Base-by-base conservation (phyloP, 2,888 invertebrate genomes). In the Heliconius sara region DNA sequence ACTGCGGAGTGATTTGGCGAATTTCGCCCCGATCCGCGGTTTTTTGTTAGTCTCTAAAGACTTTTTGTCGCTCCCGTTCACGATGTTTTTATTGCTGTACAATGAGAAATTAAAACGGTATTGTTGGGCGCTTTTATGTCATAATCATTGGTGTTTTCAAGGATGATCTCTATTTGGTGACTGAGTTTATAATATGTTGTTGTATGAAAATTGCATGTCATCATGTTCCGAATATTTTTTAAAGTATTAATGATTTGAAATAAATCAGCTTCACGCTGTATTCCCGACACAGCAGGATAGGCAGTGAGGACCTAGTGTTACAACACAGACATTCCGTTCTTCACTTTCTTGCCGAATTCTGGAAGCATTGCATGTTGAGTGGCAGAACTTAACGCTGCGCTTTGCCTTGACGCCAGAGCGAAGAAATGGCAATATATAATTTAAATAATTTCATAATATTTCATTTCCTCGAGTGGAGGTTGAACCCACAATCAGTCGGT, bases 91-190 rank as follows among this genome's bases (percentile, higher is more conserved):
- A 95, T 95, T 94, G 92, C 92, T 91, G 85, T 90, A 92, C 95
- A 95, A 94, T 95, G 95, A 93, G 94, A 94, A 95, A 95, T 95
- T 95, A 94, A 94, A 92, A 93, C 91, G 91, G 91, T 93, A 94
- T 95, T 95, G 94, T 95, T 89, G 85, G 88, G 89, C 92, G 89
- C 91, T 95, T 94, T 93, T 92, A 93, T 93, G 93, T 88, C 86
- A 87, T 89, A 91, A 93, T 93, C 92, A 87, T 85, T 85, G 85
- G 86, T 86, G 89, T 89, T 90, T 92, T 90, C 88, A 90, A 90
- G 88, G 89, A 89, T 91, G 88, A 89, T 88, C 87, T 88, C 89
- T 87, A 84, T 84, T 80, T 75, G 81, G 83, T 85, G 87, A 87
- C 86, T 27, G 27, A 86, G 84, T 80, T 84, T 87, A 85, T 86